These are phyloP conservation scores for Enteromius trimaculatus DNA, from an alignment of 2,797 vertebrate genomes.

Conservation along the genomic window DNA sequence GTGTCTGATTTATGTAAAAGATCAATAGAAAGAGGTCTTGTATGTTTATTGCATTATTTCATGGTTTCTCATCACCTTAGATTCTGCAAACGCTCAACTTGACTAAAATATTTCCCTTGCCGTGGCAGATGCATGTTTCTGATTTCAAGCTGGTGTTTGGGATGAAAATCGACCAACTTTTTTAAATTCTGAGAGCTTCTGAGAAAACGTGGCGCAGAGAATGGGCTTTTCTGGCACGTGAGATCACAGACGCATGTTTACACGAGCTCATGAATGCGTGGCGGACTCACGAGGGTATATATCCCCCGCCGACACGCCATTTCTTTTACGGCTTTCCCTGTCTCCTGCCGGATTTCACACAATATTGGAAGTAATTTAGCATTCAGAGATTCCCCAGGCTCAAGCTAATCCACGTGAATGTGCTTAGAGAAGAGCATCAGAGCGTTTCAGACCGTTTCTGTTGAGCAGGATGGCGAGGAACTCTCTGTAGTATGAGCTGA, in stretches of 20 bases:
- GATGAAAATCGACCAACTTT: background rate
- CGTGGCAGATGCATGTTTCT: background rate
- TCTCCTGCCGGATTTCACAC: conserved; percentile 26
- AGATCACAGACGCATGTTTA: conserved; percentile 23
- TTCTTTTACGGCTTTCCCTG: conserved; percentile 20
- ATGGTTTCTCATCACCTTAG: background rate
- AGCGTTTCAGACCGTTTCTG: conserved; percentile 83
- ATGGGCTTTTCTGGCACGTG: background rate
- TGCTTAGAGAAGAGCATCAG: conserved; percentile 43
- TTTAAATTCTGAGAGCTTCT: background rate
- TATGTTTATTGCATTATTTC: background rate
- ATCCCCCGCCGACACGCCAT: background rate
- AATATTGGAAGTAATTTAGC: conserved; percentile 47
- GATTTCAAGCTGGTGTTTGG: background rate
- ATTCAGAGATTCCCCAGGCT: conserved; percentile 47
- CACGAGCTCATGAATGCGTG: background rate
- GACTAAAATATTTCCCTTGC: background rate
- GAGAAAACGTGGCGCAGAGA: background rate
- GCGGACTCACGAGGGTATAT: background rate
- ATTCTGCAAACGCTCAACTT: background rate
- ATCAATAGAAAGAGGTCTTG: background rate
- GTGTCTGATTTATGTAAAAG: background rate
- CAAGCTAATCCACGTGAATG: conserved; percentile 52
- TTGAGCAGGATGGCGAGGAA: conserved; percentile 86
- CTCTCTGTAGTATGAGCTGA: conserved; percentile 83